These are phyloP conservation scores for Siniperca scherzeri DNA, from an alignment of 2,797 vertebrate genomes.

Conservation along the genomic window DNA sequence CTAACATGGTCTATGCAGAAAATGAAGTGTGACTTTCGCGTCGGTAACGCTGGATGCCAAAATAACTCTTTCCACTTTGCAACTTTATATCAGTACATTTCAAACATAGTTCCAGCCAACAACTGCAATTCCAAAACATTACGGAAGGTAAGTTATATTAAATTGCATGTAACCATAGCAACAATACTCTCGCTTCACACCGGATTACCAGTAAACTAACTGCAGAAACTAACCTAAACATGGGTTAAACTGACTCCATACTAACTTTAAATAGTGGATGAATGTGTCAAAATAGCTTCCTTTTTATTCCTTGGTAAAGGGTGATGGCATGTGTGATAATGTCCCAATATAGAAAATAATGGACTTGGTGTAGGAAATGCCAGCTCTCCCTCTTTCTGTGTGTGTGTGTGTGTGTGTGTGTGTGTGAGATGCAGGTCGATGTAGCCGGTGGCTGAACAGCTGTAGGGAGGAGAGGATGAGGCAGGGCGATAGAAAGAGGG, in stretches of 20 bases:
- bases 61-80: constrained; percentile 2
- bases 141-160: background rate
- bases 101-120: constrained; percentile 1
- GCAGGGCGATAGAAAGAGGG: background rate
- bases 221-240: background rate
- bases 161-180: background rate
- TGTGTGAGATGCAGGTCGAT: constrained; percentile 4
- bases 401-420: constrained; percentile 1
- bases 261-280: background rate
- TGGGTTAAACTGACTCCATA: background rate
- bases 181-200: background rate
- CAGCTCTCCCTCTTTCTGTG: background rate
- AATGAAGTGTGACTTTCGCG: background rate
- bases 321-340: background rate
- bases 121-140: background rate
- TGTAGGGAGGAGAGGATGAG: constrained; percentile 57
- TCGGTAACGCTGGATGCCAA: background rate
- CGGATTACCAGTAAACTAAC: background rate
- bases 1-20: background rate
- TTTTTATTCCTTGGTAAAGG: background rate
- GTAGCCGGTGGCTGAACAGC: constrained; percentile 57
- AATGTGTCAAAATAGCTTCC: background rate
- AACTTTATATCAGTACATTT: background rate
- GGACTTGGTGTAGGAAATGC: constrained; percentile 15
- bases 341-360: constrained; percentile 19